Conservation (phyloP, 2,113 vertebrate species). For the Salvelinus fontinalis region DNA sequence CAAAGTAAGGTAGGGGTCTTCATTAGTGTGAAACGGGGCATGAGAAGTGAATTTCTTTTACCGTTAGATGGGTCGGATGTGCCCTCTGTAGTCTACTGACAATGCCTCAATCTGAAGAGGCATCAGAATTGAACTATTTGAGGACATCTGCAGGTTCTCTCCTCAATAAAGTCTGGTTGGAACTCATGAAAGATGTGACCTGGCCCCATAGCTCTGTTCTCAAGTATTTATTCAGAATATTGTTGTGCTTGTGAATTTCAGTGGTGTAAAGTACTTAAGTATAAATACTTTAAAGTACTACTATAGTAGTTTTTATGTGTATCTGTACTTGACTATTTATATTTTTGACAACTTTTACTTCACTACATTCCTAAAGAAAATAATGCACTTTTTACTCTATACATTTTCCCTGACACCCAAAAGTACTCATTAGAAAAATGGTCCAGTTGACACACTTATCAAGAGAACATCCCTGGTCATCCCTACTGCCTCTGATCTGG, state of each 20-base stretch:
- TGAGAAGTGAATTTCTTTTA: neutral
- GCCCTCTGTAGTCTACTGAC: neutral
- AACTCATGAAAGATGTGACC: neutral
- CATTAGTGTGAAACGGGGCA: neutral
- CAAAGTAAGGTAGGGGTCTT: neutral
- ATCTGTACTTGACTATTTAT: too few relatives aligned
- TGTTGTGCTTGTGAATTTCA: neutral
- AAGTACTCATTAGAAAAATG: too few relatives aligned
- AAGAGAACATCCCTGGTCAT: too few relatives aligned
- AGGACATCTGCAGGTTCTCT: slow-evolving; percentile 37
- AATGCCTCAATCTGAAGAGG: slow-evolving; percentile 10
- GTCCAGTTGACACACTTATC: too few relatives aligned
- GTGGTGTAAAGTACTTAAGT: slow-evolving; percentile 35
- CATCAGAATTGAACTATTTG: slow-evolving; percentile 42
- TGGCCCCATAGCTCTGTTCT: too few relatives aligned
- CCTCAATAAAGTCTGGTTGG: slow-evolving; percentile 4
- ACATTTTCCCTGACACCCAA: too few relatives aligned
- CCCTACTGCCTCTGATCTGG: too few relatives aligned
- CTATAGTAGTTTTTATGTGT: too few relatives aligned
- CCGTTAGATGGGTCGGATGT: neutral
- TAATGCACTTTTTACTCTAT: too few relatives aligned
- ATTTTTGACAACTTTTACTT: too few relatives aligned
- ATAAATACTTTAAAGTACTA: slow-evolving; percentile 10
- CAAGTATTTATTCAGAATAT: too few relatives aligned
- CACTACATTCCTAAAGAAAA: too few relatives aligned